Evolutionary conservation across 2,888 invertebrate species (phyloP).

Genomic region (Drosophila eohydei): DNA sequence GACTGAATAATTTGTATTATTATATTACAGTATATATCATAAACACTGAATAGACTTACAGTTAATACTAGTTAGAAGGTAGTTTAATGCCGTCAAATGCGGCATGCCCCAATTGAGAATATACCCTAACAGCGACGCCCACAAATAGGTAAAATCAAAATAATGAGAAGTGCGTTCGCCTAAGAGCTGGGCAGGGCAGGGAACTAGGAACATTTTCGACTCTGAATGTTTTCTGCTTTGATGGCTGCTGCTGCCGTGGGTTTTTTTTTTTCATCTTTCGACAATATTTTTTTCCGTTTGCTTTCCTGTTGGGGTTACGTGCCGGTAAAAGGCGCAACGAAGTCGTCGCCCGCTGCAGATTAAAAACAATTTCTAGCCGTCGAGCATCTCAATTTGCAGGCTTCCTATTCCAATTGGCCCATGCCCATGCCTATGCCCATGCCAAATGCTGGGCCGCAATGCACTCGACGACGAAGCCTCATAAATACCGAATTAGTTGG

Average conservation of each 20-base stretch:
- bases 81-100: neutral
- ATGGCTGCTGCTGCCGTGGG: conserved; percentile 21
- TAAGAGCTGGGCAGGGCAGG: conserved; percentile 19
- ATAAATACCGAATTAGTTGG: conserved; percentile 84
- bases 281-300: neutral
- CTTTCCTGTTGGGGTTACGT: conserved; percentile 30
- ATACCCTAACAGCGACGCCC: conserved; percentile 42
- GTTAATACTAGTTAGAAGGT: neutral
- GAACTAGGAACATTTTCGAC: conserved; percentile 12
- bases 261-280: conserved; percentile 7
- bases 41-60: too few species aligned
- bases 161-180: conserved; percentile 59
- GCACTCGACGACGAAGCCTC: conserved; percentile 74
- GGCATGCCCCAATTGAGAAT: conserved; percentile 19
- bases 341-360: conserved; percentile 60
- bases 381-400: conserved; percentile 77
- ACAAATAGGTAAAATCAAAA: conserved; percentile 52
- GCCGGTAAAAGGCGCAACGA: conserved; percentile 61
- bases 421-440: neutral
- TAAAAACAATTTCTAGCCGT: conserved; percentile 66
- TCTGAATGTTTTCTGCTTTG: conserved; percentile 30
- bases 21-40: too few species aligned
- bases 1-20: too few species aligned
- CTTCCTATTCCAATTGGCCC: conserved; percentile 51
- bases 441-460: conserved; percentile 46